Percentiles rank a stretch among this genome's conserved stretches.
Conservation (phyloP, 2,888 invertebrate species). For the Diogma glabrata region DNA sequence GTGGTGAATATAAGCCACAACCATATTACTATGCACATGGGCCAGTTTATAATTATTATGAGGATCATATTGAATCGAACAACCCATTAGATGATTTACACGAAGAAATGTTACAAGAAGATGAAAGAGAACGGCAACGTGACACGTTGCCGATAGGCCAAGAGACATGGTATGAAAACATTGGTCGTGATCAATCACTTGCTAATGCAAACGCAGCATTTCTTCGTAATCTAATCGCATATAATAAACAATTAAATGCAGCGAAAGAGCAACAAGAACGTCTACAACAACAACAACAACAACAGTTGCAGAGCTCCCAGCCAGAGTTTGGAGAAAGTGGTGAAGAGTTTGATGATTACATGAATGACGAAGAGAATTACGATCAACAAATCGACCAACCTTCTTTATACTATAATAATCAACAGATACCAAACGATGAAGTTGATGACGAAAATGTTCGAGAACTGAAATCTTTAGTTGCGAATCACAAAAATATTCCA, state of each 20-base stretch:
- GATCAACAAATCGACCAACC: neutral
- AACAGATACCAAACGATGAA: neutral
- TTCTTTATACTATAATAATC: neutral
- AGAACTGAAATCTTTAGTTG: conserved; percentile 49
- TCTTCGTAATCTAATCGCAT: conserved; percentile 52
- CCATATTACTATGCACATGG: conserved; percentile 39
- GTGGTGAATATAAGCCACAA: conserved; percentile 24
- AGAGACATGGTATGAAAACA: conserved; percentile 49
- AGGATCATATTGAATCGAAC: conserved; percentile 29
- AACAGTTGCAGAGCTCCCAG: neutral
- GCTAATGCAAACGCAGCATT: conserved; percentile 26
- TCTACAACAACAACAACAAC: conserved; percentile 18
- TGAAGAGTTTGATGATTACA: conserved; percentile 14
- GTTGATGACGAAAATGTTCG: conserved; percentile 52
- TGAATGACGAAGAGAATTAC: conserved; percentile 13
- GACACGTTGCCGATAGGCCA: conserved; percentile 36
- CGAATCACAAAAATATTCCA: conserved; percentile 8
- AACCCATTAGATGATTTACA: conserved; percentile 43
- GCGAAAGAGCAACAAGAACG: conserved; percentile 33
- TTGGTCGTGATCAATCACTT: conserved; percentile 35
- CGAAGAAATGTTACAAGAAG: conserved; percentile 48
- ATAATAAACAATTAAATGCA: conserved; percentile 43
- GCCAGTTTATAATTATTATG: conserved; percentile 35
- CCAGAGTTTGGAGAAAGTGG: neutral
- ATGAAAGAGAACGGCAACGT: conserved; percentile 40